Conservation (phyloP, 2,888 invertebrate genomes). For the Eupithecia inturbata region DNA sequence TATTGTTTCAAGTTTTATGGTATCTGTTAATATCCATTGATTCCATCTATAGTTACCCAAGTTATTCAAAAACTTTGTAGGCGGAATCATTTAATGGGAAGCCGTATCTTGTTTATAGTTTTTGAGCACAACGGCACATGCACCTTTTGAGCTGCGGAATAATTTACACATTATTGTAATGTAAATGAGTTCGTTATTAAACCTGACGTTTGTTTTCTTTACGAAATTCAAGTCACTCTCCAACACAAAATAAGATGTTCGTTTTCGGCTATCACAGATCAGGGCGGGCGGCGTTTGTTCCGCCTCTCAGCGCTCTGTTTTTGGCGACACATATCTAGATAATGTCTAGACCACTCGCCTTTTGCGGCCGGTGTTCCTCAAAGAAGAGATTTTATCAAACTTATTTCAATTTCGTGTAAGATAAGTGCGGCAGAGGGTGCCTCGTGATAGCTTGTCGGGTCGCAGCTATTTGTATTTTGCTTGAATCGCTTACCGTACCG, state of each 20-base stretch:
- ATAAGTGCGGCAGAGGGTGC: conserved; percentile 60
- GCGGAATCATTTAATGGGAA: conserved; percentile 58
- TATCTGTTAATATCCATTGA: conserved; percentile 22
- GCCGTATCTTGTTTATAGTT: conserved; percentile 55
- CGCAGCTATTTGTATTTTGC: conserved; percentile 33
- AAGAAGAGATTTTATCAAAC: conserved; percentile 68
- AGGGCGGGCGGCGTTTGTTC: conserved; percentile 62
- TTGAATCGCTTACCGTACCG: conserved; percentile 57
- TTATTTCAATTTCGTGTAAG: conserved; percentile 72
- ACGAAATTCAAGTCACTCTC: conserved; percentile 19
- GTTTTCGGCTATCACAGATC: conserved; percentile 62
- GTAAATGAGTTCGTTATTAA: conserved; percentile 29
- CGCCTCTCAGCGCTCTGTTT: conserved; percentile 67
- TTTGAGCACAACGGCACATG: conserved; percentile 50
- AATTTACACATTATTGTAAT: conserved; percentile 41
- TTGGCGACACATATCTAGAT: conserved; percentile 71
- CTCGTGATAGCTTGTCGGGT: conserved; percentile 47
- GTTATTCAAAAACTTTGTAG: conserved; percentile 46
- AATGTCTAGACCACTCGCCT: conserved; percentile 69
- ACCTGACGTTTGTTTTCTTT: conserved; percentile 25
- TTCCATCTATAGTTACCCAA: conserved; percentile 19
- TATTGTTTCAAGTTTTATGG: conserved; percentile 27
- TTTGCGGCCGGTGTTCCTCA: conserved; percentile 63
- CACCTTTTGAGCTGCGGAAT: conserved; percentile 45
- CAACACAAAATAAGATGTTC: conserved; percentile 41